Base-by-base conservation (phyloP, 2,113 vertebrate species). In the Nesoenas mayeri region DNA sequence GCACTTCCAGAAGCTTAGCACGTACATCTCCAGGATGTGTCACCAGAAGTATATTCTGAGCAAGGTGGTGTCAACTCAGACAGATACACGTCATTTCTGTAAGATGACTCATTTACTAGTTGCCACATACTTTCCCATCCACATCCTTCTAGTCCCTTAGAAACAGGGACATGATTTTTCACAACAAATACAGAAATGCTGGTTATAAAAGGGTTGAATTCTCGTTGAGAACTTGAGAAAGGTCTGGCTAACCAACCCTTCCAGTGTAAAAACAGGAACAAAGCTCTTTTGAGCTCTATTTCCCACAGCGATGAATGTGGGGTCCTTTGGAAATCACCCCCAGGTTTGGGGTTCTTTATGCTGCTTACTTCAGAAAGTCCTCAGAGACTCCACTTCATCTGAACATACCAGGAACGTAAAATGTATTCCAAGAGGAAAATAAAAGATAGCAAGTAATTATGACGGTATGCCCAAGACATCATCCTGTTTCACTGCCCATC, bases 51-150 rank as follows among this genome's bases (percentile, higher is more conserved):
- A 71, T 77, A 85, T 93, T 96, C 67, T 66, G 40, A 92, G 79
- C 51, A 67, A 92, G 72, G 42, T 74, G 48, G 77, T 71, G 57
- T 91, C 95, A 96, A 22, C 61, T 84, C 36, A 36, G 73, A 89
- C 56, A 94, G 60, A 95, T 38, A 58, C 7, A 56, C 1, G 6
- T 67, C 84, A 87, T 60, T 88, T 85, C 86, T 77, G 40, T 32
- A 58, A 53, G 38, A 86, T 84, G 88, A 96, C 72, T 96, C 94
- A 92, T 69, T 88, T 75, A 87, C 75, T 40, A 67, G 77, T 34
- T 92, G 80, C 86, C 80, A 95, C 51, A 89, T 64, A 78, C 29
- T 91, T 93, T 29, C 26, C 22, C 10, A 0, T 79, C 51, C 64
- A 66, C 57, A 84, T 84, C 75, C 17, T 48, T 86, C 80, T 47